A percentile compares a stretch with the other conserved stretches of the same genome.
Evolutionary conservation across 2,888 invertebrate genomes (phyloP).

Genomic region (Sicus ferrugineus): DNA sequence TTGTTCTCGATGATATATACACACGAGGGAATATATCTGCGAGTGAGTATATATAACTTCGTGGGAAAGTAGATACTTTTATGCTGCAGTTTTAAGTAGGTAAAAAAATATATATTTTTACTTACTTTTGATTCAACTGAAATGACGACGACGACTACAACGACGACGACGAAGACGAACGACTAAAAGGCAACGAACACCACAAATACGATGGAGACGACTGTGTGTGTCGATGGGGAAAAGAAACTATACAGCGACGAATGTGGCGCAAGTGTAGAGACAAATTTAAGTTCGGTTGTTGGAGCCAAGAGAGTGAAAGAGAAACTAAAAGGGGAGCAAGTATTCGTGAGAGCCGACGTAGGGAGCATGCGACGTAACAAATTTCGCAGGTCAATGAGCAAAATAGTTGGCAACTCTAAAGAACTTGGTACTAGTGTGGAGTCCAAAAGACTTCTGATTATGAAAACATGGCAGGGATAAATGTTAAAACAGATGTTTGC

Average conservation of each 20-base stretch:
- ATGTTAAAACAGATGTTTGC: too few species aligned
- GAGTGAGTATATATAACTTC: not conserved
- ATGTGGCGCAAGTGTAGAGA: slow-evolving; percentile 30
- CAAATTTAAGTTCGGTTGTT: slow-evolving; percentile 6
- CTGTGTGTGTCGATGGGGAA: slow-evolving; percentile 26
- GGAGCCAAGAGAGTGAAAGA: not conserved
- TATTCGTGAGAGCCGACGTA: not conserved
- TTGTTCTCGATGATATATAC: not conserved
- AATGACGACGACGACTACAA: slow-evolving; percentile 63
- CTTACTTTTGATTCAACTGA: slow-evolving; percentile 63
- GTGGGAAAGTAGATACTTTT: slow-evolving; percentile 28
- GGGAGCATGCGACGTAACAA: not conserved
- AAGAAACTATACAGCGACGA: not conserved
- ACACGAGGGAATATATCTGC: not conserved
- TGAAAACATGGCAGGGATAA: too few species aligned
- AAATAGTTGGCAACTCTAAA: too few species aligned
- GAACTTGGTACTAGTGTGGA: too few species aligned
- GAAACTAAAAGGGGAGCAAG: not conserved
- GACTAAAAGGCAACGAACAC: slow-evolving; percentile 56
- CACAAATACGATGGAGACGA: slow-evolving; percentile 32
- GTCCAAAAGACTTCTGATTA: too few species aligned
- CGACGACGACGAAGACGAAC: slow-evolving; percentile 58
- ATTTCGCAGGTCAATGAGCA: too few species aligned
- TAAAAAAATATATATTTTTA: slow-evolving; percentile 49
- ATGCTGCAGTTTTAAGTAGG: slow-evolving; percentile 40